These are phyloP conservation scores for Hestina assimilis DNA, from an alignment of 1,140 invertebrate species.

Conservation along the genomic window DNA sequence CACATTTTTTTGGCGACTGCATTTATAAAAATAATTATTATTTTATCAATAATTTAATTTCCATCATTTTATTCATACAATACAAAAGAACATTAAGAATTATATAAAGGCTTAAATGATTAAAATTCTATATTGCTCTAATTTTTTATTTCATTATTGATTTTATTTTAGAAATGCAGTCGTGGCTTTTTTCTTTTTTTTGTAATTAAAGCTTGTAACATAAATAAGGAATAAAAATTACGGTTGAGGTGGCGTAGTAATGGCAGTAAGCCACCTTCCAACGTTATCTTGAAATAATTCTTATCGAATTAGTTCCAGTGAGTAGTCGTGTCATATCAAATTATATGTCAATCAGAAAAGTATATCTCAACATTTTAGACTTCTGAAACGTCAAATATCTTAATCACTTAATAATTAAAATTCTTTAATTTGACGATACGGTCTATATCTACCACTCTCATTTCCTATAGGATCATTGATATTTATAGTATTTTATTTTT, in stretches of 20 bases:
- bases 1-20: conserved; percentile 14
- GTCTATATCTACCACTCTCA: no score
- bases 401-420: not conserved
- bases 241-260: conserved; percentile 36
- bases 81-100: not conserved
- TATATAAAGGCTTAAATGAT: no score
- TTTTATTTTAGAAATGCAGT: conserved; percentile 1
- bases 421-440: no score
- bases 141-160: not conserved
- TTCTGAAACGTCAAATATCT: no score
- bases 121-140: no score
- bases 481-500: no score
- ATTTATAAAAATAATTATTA: not conserved
- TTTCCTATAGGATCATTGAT: no score
- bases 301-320: not conserved
- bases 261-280: conserved; percentile 48
- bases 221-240: conserved; percentile 23
- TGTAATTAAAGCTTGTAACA: conserved; percentile 19
- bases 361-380: not conserved
- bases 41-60: not conserved
- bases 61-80: no score
- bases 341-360: not conserved
- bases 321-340: not conserved
- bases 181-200: conserved; percentile 1
- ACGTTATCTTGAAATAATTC: conserved; percentile 20